Base-by-base conservation (phyloP, 2,888 invertebrate species). In the Meiosimyza platycephala region DNA sequence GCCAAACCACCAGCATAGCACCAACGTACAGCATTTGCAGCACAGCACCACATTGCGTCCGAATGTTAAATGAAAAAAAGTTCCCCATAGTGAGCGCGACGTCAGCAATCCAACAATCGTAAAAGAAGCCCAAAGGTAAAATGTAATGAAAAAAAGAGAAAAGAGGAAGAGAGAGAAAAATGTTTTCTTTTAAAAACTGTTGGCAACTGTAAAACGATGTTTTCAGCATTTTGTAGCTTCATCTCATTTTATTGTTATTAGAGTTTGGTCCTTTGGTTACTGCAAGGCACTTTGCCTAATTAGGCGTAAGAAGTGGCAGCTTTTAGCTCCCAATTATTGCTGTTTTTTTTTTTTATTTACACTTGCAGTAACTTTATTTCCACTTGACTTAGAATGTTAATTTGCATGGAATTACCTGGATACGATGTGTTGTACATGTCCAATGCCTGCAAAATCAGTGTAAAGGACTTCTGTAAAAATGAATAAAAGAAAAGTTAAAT, bases 381-480 rank as follows among this genome's bases (percentile, higher is more conserved):
- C 16, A 57, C 13, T 28, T 65, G 16, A 40, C 47, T 57, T 66
- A 48, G 50, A 64, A 59, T 59, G 66, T 66, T 71, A 59, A 52
- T 60, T 59, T 64, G 72, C 74, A 60, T 70, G 73, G 57, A 89
- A 90, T 92, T 88, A 93, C 93, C 92, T 84, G 93, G 90, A 83
- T 90, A 90, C 74, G 93, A 90, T 86, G 91, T 91, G 87, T 93
- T 92, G 88, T 90, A 91, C 88, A 94, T 92, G 89, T 97, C 96
- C 90, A 94, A 92, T 77, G 96, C 96, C 89, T 96, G 95, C 82
- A 97, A 91, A 82, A 96, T 95, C 84, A 97, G 90, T 81, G 96
- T 96, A 89, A 96, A 96, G 81, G 96, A 95, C 88, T 95, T 93
- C 96, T 94, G 93, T 80, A 92, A 92, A 70, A 85, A 83, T 79